Evolutionary conservation across 1,140 invertebrate species (phyloP).

Genomic region (Mesaphorura yosii): DNA sequence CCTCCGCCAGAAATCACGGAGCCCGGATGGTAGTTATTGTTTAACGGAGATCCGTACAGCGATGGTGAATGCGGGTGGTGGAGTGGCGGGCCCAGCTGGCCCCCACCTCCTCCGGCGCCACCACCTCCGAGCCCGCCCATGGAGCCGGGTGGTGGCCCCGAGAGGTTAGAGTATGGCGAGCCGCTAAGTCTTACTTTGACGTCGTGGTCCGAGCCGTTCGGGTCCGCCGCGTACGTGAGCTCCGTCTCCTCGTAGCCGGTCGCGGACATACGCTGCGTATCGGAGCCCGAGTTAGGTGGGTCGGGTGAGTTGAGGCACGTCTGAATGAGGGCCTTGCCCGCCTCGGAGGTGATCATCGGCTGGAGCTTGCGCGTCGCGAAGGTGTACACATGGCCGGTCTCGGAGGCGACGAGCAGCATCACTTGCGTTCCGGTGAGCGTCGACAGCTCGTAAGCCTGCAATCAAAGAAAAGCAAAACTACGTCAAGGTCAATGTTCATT

Average conservation of each 20-base stretch:
- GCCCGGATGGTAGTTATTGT: constrained; percentile 29
- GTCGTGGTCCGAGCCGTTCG: constrained; percentile 29
- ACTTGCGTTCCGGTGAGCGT: constrained; percentile 98
- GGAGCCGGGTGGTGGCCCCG: constrained; percentile 8
- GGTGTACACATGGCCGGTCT: constrained; percentile 98
- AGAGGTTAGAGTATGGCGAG: constrained; percentile 27
- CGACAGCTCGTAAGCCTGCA: constrained; percentile 94
- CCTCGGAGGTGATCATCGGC: constrained; percentile 98
- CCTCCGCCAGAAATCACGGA: constrained; percentile 18
- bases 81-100: constrained; percentile 6
- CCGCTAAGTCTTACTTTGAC: constrained; percentile 32
- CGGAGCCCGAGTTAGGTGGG: constrained; percentile 52
- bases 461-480: background rate
- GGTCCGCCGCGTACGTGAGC: constrained; percentile 60
- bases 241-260: constrained; percentile 98
- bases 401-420: constrained; percentile 88
- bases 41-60: constrained; percentile 30
- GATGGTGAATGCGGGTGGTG: constrained; percentile 31
- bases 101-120: too few species aligned
- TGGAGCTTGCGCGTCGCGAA: constrained; percentile 98
- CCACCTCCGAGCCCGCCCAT: too few species aligned
- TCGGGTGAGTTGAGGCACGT: constrained; percentile 97
- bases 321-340: constrained; percentile 95
- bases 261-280: constrained; percentile 84
- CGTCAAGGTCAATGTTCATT: too few species aligned